These are phyloP conservation scores for Micronycteris hirsuta DNA, from an alignment of 2,113 vertebrate genomes.

Conservation along the genomic window DNA sequence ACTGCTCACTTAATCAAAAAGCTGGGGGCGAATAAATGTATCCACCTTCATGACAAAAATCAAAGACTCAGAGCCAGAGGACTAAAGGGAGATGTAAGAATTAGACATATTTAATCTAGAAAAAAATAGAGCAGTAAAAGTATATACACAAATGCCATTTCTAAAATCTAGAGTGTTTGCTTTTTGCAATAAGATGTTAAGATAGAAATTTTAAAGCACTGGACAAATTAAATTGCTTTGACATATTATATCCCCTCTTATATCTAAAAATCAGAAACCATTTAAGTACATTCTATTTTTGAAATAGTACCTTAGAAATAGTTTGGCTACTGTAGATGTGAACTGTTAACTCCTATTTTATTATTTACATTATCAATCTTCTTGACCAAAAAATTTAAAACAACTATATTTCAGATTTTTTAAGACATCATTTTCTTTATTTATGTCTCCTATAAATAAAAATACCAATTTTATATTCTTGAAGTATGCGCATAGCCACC, in stretches of 20 bases:
- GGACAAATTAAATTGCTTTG: neutral
- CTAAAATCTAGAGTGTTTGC: slow-evolving; percentile 1
- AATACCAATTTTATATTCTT: slow-evolving; percentile 30
- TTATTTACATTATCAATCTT: neutral
- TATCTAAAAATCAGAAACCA: neutral
- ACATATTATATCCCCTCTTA: neutral
- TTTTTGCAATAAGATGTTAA: neutral
- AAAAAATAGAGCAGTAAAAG: neutral
- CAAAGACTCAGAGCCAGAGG: neutral
- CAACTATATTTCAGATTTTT: slow-evolving; percentile 11
- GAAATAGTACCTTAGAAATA: slow-evolving; percentile 26
- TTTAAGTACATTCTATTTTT: slow-evolving; percentile 28
- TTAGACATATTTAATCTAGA: slow-evolving; percentile 3
- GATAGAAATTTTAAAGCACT: slow-evolving; percentile 9
- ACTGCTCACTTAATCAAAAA: slow-evolving; percentile 45
- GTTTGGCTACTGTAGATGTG: slow-evolving; percentile 26
- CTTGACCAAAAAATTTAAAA: neutral
- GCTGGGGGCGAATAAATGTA: slow-evolving; percentile 30
- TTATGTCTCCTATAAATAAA: slow-evolving; percentile 38
- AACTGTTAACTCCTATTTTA: neutral
- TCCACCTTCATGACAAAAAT: slow-evolving; percentile 16
- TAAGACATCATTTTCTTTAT: neutral
- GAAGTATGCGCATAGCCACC: neutral
- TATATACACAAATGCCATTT: neutral
- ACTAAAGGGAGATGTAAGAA: neutral